These are phyloP conservation scores for Stictonetta naevosa DNA, from an alignment of 2,113 vertebrate species.

Conservation along the genomic window DNA sequence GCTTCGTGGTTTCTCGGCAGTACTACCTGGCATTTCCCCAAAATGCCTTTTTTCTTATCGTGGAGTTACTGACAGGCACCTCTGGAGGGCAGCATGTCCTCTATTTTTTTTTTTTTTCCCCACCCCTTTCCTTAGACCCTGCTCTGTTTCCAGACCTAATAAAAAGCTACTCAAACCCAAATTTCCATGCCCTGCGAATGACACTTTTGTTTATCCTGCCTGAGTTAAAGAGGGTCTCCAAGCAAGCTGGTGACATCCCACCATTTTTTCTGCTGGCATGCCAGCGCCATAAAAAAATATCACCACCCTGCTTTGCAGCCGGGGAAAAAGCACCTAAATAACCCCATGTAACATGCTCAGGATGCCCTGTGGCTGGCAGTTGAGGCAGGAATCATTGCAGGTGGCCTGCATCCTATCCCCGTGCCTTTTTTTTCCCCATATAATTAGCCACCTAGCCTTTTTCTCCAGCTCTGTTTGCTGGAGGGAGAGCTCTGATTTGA, in stretches of 20 bases:
- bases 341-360: neutral
- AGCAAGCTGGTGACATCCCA: neutral
- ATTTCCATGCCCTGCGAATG: rapidly evolving
- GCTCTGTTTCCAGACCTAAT: neutral
- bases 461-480: neutral
- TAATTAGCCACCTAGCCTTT: neutral
- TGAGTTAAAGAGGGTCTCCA: neutral
- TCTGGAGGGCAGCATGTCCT: slow-evolving; percentile 29
- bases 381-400: neutral
- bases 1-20: neutral
- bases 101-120: neutral
- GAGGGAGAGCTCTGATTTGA: neutral
- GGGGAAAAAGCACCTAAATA: neutral
- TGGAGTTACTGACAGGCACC: neutral
- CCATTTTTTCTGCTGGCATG: neutral
- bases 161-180: neutral
- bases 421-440: neutral
- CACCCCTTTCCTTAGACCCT: neutral
- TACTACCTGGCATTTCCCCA: neutral
- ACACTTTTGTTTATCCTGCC: neutral
- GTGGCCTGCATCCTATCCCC: neutral
- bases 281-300: neutral
- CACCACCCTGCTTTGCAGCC: neutral
- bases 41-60: neutral
- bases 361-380: neutral